phyloP scores from a whole-genome alignment of 2,888 invertebrate genomes.

The Unio pictorum region DNA sequence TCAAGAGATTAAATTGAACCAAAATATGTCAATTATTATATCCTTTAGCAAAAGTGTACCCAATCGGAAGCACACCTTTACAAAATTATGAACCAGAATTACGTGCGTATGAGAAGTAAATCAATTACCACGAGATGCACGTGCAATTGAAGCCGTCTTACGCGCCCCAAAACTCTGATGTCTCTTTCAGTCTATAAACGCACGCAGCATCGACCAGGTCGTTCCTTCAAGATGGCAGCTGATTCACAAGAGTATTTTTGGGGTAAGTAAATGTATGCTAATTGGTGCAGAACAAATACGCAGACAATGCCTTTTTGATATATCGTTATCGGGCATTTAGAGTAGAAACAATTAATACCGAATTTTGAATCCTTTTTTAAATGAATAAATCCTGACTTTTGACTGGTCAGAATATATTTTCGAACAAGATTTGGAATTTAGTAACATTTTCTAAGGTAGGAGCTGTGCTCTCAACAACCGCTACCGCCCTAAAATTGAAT shows the following conservation, averaged over 20 bases:
- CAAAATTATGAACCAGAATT: slow-evolving; percentile 2
- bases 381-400: background rate
- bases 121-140: slow-evolving; percentile 2
- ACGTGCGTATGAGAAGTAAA: background rate
- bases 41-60: no score
- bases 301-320: background rate
- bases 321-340: background rate
- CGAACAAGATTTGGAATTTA: no score
- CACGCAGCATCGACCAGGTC: background rate
- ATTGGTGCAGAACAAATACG: background rate
- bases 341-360: background rate
- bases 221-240: slow-evolving; percentile 22
- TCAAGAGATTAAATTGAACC: no score
- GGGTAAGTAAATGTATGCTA: slow-evolving; percentile 32
- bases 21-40: no score
- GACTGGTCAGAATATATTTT: no score
- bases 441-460: no score
- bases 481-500: no score
- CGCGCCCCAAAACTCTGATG: background rate
- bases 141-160: background rate
- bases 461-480: no score
- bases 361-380: background rate
- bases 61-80: no score
- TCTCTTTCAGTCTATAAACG: background rate
- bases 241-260: slow-evolving; percentile 52